These are phyloP conservation scores for Cremastobaeus sp. DNA, from an alignment of 2,888 invertebrate genomes.

Conservation along the genomic window DNA sequence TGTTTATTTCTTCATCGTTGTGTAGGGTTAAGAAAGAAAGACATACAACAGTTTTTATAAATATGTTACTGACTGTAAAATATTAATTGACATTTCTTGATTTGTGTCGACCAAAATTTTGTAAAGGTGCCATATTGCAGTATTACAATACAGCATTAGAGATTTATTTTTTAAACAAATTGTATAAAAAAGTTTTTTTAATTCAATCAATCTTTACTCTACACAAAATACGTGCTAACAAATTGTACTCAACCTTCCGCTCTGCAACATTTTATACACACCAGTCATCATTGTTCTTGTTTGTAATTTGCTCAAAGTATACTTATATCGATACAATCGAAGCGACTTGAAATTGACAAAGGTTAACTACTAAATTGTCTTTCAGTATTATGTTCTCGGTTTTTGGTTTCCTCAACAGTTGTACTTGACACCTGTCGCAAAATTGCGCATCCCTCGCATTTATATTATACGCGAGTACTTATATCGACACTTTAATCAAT, in stretches of 20 bases:
- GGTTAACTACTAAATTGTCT: constrained; percentile 26
- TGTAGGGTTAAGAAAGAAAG: constrained; percentile 22
- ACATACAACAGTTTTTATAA: neutral
- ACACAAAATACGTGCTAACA: neutral
- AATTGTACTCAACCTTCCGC: constrained; percentile 10
- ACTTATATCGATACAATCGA: constrained; percentile 5
- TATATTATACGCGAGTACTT: constrained; percentile 18
- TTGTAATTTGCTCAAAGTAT: constrained; percentile 39
- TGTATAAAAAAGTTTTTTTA: neutral
- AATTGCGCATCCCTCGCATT: constrained; percentile 24
- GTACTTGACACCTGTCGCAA: neutral
- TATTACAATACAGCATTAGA: constrained; percentile 7
- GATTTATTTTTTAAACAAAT: neutral
- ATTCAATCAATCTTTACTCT: constrained; percentile 1
- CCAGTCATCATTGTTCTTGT: neutral
- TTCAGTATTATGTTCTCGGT: constrained; percentile 44
- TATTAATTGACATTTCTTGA: no score
- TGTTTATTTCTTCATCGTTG: neutral
- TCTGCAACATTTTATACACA: neutral
- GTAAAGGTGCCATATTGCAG: constrained; percentile 26
- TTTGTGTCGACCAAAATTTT: neutral
- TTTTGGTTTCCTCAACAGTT: constrained; percentile 5
- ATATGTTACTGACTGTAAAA: neutral
- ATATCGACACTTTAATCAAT: constrained; percentile 3
- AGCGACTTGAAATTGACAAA: constrained; percentile 15